Conservation (phyloP, 1,140 invertebrate species). For the Drosophila subpulchrella region DNA sequence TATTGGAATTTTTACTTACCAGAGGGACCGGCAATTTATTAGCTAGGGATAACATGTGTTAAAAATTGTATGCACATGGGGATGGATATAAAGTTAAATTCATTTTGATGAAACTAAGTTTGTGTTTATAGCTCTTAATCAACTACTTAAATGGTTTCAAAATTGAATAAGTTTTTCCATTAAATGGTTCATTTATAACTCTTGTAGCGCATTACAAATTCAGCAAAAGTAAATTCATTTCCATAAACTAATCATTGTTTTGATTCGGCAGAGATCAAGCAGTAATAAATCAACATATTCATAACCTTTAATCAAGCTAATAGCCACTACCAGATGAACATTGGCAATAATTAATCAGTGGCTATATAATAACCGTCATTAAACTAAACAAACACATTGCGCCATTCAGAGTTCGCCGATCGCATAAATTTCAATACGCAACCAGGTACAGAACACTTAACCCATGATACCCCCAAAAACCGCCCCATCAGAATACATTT, state of each 20-base stretch:
- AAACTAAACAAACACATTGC: conserved; percentile 75
- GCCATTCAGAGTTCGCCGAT: conserved; percentile 32
- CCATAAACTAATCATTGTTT: neutral
- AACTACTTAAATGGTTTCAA: no score
- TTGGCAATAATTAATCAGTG: conserved; percentile 64
- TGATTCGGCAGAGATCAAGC: neutral
- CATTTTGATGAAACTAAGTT: neutral
- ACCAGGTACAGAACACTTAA: conserved; percentile 29
- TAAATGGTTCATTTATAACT: no score
- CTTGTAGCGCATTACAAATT: neutral
- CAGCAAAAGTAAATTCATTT: neutral
- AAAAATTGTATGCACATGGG: neutral
- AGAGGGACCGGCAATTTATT: conserved; percentile 5
- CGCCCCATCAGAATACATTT: conserved; percentile 39
- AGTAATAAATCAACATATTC: conserved; percentile 33
- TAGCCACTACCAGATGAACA: conserved; percentile 43
- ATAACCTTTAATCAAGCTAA: conserved; percentile 63
- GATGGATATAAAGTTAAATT: neutral
- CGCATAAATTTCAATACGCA: conserved; percentile 74
- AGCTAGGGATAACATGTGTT: conserved; percentile 1
- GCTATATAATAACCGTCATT: conserved; percentile 77
- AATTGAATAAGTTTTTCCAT: no score
- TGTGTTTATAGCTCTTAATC: neutral
- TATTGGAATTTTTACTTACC: conserved; percentile 12
- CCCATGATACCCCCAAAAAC: conserved; percentile 15